phyloP scores from a whole-genome alignment of 1,140 invertebrate species.

The Zaprionus ghesquierei region DNA sequence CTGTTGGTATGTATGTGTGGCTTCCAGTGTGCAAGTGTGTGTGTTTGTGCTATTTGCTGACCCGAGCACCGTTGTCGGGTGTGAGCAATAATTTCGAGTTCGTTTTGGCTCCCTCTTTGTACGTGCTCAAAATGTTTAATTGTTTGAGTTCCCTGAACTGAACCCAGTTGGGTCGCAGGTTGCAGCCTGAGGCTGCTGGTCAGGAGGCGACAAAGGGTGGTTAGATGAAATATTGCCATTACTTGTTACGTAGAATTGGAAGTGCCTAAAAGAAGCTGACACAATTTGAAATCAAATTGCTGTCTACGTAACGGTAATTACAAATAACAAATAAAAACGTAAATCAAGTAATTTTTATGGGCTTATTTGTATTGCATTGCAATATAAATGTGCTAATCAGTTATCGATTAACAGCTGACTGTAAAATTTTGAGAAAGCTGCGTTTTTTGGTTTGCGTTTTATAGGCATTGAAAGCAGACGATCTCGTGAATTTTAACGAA shows the following conservation, averaged over 20 bases:
- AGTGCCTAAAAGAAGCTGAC: background rate
- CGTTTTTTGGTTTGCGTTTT: too few species aligned
- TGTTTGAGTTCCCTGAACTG: conserved; percentile 41
- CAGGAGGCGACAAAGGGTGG: too few species aligned
- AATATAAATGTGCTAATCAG: background rate
- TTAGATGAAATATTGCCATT: conserved; percentile 43
- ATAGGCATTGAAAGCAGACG: too few species aligned
- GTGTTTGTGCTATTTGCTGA: conserved; percentile 45
- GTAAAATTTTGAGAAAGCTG: too few species aligned
- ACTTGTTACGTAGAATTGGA: conserved; percentile 2
- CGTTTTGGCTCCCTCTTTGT: conserved; percentile 26
- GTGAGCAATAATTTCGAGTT: conserved; percentile 31
- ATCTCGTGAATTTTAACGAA: too few species aligned
- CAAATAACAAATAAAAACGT: background rate
- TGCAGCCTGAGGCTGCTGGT: conserved; percentile 1
- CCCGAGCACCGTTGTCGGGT: conserved; percentile 25
- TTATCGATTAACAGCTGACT: too few species aligned
- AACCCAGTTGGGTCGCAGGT: conserved; percentile 4
- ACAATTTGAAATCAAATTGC: background rate
- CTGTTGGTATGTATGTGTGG: conserved; percentile 19
- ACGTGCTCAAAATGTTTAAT: conserved; percentile 71
- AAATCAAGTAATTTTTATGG: background rate
- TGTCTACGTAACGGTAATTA: background rate
- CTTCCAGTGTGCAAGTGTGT: conserved; percentile 7
- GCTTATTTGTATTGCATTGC: background rate